phyloP scores from a whole-genome alignment of 1,140 invertebrate genomes.

The Physella acuta region DNA sequence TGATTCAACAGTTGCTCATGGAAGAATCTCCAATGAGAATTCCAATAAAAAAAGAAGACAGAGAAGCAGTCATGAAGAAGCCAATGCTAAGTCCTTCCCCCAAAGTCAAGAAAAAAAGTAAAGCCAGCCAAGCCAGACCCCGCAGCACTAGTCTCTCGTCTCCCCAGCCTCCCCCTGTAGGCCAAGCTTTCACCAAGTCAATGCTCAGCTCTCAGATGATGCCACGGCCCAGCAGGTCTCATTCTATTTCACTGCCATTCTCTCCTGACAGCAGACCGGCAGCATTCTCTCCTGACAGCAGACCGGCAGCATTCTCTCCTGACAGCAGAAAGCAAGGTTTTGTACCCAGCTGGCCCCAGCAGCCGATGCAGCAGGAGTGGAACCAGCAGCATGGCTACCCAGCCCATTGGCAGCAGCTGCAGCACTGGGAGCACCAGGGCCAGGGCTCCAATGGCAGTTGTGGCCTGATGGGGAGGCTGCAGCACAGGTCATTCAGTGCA shows the following conservation, averaged over 20 bases:
- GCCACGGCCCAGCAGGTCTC: not conserved
- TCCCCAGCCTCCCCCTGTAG: not conserved
- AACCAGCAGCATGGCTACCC: not conserved
- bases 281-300: not conserved
- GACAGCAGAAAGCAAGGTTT: not conserved
- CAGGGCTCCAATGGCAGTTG: not conserved
- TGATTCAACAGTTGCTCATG: slow-evolving; percentile 23
- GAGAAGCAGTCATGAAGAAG: slow-evolving; percentile 3
- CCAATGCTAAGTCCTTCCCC: not conserved
- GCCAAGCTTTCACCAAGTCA: not conserved
- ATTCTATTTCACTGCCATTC: slow-evolving; percentile 3
- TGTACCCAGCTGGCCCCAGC: slow-evolving; percentile 2
- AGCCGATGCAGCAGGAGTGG: not conserved
- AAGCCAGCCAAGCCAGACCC: not conserved
- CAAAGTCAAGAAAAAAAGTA: slow-evolving; percentile 7
- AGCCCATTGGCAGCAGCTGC: slow-evolving; percentile 6
- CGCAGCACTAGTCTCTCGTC: slow-evolving; percentile 10
- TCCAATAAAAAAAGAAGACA: slow-evolving; percentile 12
- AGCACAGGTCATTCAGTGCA: slow-evolving; percentile 19
- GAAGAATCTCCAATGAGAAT: slow-evolving; percentile 15
- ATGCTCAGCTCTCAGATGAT: not conserved
- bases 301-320: not conserved
- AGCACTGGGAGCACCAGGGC: slow-evolving; percentile 14
- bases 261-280: not conserved
- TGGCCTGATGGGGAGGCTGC: not conserved